Percentiles rank a stretch among this genome's conserved stretches.
Evolutionary conservation across 2,888 invertebrate species (phyloP).

Genomic region (Mythimna ferrago): DNA sequence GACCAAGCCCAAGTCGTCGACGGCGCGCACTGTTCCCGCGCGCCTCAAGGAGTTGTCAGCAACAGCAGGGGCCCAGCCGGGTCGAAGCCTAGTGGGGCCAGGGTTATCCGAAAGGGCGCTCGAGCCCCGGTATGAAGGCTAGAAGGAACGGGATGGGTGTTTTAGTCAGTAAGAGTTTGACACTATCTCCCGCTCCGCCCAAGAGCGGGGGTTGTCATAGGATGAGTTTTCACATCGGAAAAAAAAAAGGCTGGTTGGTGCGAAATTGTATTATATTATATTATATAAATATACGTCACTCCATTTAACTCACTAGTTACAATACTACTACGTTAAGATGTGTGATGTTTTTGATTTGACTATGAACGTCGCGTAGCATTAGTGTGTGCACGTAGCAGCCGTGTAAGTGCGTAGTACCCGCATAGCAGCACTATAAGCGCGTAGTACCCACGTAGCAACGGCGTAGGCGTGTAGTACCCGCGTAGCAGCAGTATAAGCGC

Average conservation of each 20-base stretch:
- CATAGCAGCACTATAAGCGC: background rate
- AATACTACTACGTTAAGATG: background rate
- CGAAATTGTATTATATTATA: slow-evolving; percentile 3
- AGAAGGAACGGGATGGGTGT: too few species aligned
- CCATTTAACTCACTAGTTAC: background rate
- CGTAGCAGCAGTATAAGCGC: background rate
- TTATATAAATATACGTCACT: slow-evolving; percentile 28
- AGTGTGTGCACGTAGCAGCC: background rate
- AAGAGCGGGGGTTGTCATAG: too few species aligned
- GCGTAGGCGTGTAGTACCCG: slow-evolving; percentile 1
- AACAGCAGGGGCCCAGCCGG: too few species aligned
- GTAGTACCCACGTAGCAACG: background rate
- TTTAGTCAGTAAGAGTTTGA: too few species aligned
- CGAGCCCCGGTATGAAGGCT: too few species aligned
- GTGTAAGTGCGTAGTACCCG: slow-evolving; percentile 1
- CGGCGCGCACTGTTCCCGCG: too few species aligned
- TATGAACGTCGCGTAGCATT: background rate
- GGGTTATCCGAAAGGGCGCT: too few species aligned
- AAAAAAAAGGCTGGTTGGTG: background rate
- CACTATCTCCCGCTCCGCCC: too few species aligned
- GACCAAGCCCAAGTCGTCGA: too few species aligned
- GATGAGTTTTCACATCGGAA: too few species aligned
- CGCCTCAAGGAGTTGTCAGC: too few species aligned
- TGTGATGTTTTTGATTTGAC: background rate
- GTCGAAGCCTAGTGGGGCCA: too few species aligned